Evolutionary conservation across 2,113 vertebrate species (phyloP).

Genomic region (Craseonycteris thonglongyai): DNA sequence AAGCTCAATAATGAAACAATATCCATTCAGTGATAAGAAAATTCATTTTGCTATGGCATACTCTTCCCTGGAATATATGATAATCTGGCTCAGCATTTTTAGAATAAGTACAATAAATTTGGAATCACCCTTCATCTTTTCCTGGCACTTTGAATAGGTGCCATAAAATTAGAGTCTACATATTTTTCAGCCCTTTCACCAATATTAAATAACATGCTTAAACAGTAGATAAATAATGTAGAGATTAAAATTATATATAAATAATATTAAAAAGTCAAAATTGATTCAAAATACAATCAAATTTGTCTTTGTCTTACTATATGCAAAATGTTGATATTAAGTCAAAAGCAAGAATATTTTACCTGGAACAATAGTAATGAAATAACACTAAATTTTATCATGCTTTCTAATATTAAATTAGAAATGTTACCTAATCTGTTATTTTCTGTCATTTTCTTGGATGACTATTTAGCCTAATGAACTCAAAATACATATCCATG

Average conservation of each 20-base stretch:
- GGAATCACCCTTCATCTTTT: neutral
- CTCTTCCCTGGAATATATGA: neutral
- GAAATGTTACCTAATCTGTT: neutral
- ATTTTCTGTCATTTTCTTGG: neutral
- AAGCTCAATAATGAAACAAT: neutral
- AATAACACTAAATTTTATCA: neutral
- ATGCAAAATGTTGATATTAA: neutral
- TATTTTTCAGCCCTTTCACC: neutral
- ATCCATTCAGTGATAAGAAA: slow-evolving; percentile 5
- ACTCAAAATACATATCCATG: neutral
- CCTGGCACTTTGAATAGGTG: neutral
- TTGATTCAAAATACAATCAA: neutral
- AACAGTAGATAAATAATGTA: neutral
- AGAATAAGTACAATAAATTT: neutral
- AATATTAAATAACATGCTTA: neutral
- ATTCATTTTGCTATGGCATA: neutral
- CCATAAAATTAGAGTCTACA: neutral
- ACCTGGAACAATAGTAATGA: neutral
- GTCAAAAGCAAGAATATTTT: neutral
- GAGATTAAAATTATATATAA: neutral
- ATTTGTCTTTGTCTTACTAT: neutral
- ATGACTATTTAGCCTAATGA: neutral
- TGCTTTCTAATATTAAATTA: neutral
- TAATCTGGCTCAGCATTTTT: neutral
- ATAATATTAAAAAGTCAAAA: neutral